Percentiles rank a stretch among this genome's conserved stretches.
Evolutionary conservation across 1,140 invertebrate genomes (phyloP).

Genomic region (Panagrolaimus sp.): DNA sequence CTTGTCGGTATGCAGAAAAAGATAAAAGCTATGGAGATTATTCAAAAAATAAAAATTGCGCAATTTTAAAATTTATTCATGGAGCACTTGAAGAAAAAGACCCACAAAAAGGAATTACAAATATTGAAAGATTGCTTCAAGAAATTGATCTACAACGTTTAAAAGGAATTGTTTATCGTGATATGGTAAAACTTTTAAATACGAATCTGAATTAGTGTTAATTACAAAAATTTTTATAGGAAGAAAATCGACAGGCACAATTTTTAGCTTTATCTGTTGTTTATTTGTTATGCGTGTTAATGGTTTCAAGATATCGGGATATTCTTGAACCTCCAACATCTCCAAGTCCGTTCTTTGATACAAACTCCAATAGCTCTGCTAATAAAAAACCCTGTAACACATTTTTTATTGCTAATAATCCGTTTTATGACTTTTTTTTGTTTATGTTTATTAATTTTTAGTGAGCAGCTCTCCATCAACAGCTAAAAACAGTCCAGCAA

Average conservation of each 20-base stretch:
- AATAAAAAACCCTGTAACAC: conserved; percentile 22
- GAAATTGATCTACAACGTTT: conserved; percentile 97
- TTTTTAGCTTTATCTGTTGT: conserved; percentile 96
- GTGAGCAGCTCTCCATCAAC: conserved; percentile 2
- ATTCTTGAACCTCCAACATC: conserved; percentile 77
- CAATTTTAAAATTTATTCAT: conserved; percentile 46
- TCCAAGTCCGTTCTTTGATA: conserved; percentile 48
- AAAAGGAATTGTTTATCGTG: conserved; percentile 93
- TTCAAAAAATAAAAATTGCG: conserved; percentile 36
- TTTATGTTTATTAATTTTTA: background rate
- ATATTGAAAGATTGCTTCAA: conserved; percentile 90
- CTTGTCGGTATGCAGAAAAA: conserved; percentile 22
- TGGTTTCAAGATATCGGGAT: conserved; percentile 98
- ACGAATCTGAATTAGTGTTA: background rate
- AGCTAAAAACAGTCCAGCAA: conserved; percentile 8
- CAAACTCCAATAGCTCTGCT: conserved; percentile 36
- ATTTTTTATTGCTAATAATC: background rate
- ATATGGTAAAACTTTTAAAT: conserved; percentile 80
- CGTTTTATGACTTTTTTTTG: background rate
- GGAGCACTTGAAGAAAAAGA: conserved; percentile 58
- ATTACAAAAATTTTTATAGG: conserved; percentile 69
- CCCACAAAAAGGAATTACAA: conserved; percentile 69
- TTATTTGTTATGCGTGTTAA: conserved; percentile 97
- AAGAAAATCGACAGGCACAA: conserved; percentile 98
- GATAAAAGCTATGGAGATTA: conserved; percentile 22